These are phyloP conservation scores for Myotis brandtii DNA, from an alignment of 2,113 vertebrate genomes.

Conservation along the genomic window DNA sequence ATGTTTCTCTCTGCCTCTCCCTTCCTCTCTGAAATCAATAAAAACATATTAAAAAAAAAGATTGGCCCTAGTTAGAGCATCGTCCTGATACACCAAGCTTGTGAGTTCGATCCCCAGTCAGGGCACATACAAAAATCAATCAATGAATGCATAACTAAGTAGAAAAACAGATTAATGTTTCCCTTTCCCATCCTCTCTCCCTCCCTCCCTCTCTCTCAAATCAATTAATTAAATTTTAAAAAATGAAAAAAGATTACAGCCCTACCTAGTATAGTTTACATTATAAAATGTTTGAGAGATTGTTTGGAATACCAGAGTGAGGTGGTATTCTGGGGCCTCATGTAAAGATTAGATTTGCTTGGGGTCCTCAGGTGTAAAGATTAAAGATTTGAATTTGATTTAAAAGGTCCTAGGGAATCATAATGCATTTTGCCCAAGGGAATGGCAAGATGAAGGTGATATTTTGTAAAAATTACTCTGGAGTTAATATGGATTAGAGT, in stretches of 20 bases:
- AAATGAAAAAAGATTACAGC: not conserved
- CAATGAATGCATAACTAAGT: no score
- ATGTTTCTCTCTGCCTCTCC: no score
- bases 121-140: no score
- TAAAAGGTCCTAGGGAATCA: not conserved
- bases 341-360: not conserved
- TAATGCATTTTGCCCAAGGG: not conserved
- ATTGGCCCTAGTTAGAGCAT: no score
- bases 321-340: not conserved
- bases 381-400: constrained; percentile 23
- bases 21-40: no score
- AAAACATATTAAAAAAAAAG: no score
- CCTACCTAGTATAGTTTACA: not conserved
- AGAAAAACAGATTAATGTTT: no score
- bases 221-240: no score
- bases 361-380: not conserved
- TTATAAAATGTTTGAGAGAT: not conserved
- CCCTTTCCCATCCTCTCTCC: no score
- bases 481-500: not conserved
- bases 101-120: no score
- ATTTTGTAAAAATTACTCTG: not conserved
- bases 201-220: no score
- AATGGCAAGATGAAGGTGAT: not conserved
- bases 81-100: no score
- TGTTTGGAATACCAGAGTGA: not conserved